Evolutionary conservation across 1,140 invertebrate genomes (phyloP).

Genomic region (Melipona quadrifasciata): DNA sequence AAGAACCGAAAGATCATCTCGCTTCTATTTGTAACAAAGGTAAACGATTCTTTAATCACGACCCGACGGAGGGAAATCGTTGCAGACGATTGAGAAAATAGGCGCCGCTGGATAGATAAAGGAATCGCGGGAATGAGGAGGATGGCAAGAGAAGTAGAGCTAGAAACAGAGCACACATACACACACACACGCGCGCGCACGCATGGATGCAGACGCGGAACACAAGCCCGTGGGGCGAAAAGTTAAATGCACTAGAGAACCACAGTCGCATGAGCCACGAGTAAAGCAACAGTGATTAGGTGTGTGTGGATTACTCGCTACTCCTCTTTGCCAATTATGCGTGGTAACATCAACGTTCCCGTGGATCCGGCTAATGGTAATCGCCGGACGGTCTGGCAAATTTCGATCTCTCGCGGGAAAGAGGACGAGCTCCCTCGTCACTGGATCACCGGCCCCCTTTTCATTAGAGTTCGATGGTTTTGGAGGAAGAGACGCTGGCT

Average conservation of each 20-base stretch:
- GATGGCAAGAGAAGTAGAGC: slow-evolving; percentile 10
- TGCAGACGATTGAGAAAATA: background rate
- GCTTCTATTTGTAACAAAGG: background rate
- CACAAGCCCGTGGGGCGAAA: slow-evolving; percentile 49
- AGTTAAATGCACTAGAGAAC: slow-evolving; percentile 68
- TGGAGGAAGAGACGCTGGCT: background rate
- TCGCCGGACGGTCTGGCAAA: slow-evolving; percentile 18
- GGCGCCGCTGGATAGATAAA: background rate
- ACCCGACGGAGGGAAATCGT: background rate
- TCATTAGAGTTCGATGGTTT: background rate
- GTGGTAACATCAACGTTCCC: slow-evolving; percentile 55
- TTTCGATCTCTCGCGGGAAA: background rate
- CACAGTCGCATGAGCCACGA: slow-evolving; percentile 71
- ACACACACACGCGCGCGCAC: too few relatives aligned
- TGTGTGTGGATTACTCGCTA: slow-evolving; percentile 63
- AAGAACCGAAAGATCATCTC: background rate
- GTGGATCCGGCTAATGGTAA: slow-evolving; percentile 25
- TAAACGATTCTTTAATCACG: too few relatives aligned
- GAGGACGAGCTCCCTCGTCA: background rate
- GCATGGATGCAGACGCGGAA: slow-evolving; percentile 53
- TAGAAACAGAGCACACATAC: slow-evolving; percentile 30
- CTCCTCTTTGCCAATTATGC: slow-evolving; percentile 60
- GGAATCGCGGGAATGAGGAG: too few relatives aligned
- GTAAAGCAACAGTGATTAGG: slow-evolving; percentile 72
- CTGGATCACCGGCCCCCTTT: background rate